Evolutionary conservation across 35 echinoderm and acorn worm species (phyloP).

Genomic region (Nesometra sesokonis): DNA sequence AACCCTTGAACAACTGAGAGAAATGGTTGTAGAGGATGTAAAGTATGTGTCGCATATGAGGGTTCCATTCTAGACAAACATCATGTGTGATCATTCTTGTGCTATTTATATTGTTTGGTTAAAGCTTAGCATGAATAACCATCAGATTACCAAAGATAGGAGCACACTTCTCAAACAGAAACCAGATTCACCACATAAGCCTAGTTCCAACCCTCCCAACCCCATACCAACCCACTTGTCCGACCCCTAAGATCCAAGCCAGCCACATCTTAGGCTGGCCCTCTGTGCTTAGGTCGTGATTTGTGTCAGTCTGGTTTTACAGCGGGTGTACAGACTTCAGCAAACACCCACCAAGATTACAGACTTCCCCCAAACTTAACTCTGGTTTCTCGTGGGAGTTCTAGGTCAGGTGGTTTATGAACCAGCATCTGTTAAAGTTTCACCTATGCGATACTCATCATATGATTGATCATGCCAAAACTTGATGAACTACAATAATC

Average conservation of each 20-base stretch:
- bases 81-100: too few species aligned
- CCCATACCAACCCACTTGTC: conserved; percentile 6
- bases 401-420: conserved; percentile 32
- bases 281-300: background rate
- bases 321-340: conserved; percentile 7
- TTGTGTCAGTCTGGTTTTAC: conserved; percentile 88
- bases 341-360: conserved; percentile 99
- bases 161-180: conserved; percentile 29
- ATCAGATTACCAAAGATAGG: conserved; percentile 99
- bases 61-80: too few species aligned
- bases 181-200: background rate
- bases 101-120: too few species aligned
- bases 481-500: too few species aligned
- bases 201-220: conserved; percentile 16
- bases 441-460: background rate
- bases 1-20: too few species aligned
- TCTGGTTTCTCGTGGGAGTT: conserved; percentile 55
- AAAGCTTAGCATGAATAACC: conserved; percentile 3
- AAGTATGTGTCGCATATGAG: too few species aligned
- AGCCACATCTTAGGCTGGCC: background rate
- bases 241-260: background rate
- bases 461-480: too few species aligned
- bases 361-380: conserved; percentile 60
- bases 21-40: too few species aligned
- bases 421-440: background rate